Evolutionary conservation across 2,888 invertebrate genomes (phyloP), one percentile per base, ranked within the genome.

Genomic region (Azorinus chamasolen): DNA sequence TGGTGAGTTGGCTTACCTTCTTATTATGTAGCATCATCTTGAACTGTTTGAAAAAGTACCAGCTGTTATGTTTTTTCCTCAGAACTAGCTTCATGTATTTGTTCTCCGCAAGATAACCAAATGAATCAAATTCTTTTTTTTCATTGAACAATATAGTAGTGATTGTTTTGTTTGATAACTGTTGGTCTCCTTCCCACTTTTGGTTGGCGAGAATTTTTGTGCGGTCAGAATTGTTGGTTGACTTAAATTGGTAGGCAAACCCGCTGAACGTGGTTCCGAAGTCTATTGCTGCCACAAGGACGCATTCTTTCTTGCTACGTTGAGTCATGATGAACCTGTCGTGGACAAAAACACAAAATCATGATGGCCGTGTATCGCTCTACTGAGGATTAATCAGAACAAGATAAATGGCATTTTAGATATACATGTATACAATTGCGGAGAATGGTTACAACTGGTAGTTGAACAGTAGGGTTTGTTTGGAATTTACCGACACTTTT

Each of bases 271-370:
- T 65, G 8, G 76, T 76, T 5, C 76, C 76, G 43, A 76, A 76
- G 25, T 76, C 76, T 22, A 76, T 76, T n/a, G 76, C 76, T 2
- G 75, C 75, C n/a, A 75, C 70, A 18, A 70, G 18, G 27, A 73
- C 20, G 18, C 24, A 65, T 2, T 61, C 39, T 10, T 32, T 32
- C 32, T 32, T 32, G 10, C 10, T 10, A 32, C 32, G 4, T 32
- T 32, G 5, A 32, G 32, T 32, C 32, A 32, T 32, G 32, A 6
- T 32, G n/a, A n/a, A n/a, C n/a, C n/a, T n/a, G n/a, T n/a, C n/a
- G n/a, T n/a, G n/a, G n/a, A n/a, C n/a, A n/a, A n/a, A n/a, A n/a
- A n/a, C n/a, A n/a, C n/a, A n/a, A n/a, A n/a, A n/a, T n/a, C n/a
- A n/a, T n/a, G n/a, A n/a, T n/a, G n/a, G n/a, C n/a, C n/a, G n/a